These are phyloP conservation scores for Sycophaga agraensis DNA, from an alignment of 1,140 invertebrate genomes.

Conservation along the genomic window DNA sequence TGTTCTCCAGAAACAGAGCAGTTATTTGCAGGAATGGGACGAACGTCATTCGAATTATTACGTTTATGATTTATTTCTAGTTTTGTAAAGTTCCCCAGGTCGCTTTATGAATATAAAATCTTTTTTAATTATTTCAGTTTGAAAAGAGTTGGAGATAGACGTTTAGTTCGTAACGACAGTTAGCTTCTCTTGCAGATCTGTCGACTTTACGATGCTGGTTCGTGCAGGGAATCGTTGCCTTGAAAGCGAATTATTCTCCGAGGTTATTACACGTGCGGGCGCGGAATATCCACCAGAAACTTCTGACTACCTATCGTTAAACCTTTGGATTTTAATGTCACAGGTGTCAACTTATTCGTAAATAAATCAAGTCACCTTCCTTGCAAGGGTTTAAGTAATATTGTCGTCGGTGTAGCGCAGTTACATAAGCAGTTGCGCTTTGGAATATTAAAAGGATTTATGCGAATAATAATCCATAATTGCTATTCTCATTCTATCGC, in stretches of 20 bases:
- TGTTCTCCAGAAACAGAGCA: no score
- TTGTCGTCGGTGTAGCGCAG: no score
- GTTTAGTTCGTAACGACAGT: constrained; percentile 4
- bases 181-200: not conserved
- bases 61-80: no score
- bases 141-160: not conserved
- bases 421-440: no score
- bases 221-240: constrained; percentile 4
- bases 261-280: constrained; percentile 4
- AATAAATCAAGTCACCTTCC: not conserved
- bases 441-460: no score
- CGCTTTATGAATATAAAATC: no score
- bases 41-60: no score
- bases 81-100: no score
- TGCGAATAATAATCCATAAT: no score
- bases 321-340: not conserved
- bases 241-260: constrained; percentile 3
- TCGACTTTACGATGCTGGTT: constrained; percentile 3
- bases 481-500: no score
- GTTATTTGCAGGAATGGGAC: no score
- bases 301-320: constrained; percentile 1
- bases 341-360: constrained; percentile 2
- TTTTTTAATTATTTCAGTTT: not conserved
- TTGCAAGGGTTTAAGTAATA: not conserved
- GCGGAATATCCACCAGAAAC: not conserved